Evolutionary conservation across 2,888 invertebrate species (phyloP).

Genomic region (Rhodophaea formosa): DNA sequence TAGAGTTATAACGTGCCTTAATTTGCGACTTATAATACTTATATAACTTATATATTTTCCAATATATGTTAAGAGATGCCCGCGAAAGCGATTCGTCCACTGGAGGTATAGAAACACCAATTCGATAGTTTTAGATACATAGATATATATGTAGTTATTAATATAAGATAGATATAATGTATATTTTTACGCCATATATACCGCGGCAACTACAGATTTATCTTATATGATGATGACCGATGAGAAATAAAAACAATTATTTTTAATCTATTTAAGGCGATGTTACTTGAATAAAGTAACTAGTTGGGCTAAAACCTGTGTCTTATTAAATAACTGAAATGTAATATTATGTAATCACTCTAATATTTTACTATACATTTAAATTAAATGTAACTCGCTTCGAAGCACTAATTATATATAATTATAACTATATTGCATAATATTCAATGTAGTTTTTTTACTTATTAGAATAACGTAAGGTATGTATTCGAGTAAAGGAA

Average conservation of each 20-base stretch:
- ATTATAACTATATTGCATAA: conserved; percentile 16
- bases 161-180: conserved; percentile 22
- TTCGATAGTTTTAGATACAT: conserved; percentile 48
- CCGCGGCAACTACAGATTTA: conserved; percentile 20
- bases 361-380: conserved; percentile 21
- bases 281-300: conserved; percentile 23
- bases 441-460: conserved; percentile 28
- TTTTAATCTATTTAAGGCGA: neutral
- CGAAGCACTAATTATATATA: conserved; percentile 11
- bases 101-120: conserved; percentile 78
- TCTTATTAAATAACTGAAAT: conserved; percentile 46
- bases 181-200: conserved; percentile 20
- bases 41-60: conserved; percentile 20
- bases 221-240: conserved; percentile 24
- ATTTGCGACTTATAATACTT: conserved; percentile 28
- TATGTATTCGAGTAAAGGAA: conserved; percentile 12
- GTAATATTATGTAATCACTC: conserved; percentile 31
- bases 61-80: conserved; percentile 45
- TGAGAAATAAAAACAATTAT: conserved; percentile 1
- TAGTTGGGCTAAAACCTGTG: conserved; percentile 50
- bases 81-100: conserved; percentile 74
- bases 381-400: conserved; percentile 19
- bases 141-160: conserved; percentile 27
- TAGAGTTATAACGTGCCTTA: conserved; percentile 31
- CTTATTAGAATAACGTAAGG: conserved; percentile 14